These are phyloP conservation scores for Candidula unifasciata DNA, from an alignment of 2,888 invertebrate species.

Conservation along the genomic window DNA sequence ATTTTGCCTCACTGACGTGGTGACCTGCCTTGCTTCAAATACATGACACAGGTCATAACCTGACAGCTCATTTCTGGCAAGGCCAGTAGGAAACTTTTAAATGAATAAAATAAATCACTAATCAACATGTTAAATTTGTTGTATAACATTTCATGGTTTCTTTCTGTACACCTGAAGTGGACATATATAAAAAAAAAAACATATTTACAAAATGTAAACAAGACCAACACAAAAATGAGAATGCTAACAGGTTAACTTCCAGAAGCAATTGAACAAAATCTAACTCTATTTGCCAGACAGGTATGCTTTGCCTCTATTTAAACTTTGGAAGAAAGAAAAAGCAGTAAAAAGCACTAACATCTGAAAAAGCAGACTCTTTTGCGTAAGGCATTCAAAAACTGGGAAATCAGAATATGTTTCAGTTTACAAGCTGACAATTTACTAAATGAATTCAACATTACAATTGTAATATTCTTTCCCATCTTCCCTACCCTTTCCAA, in stretches of 20 bases:
- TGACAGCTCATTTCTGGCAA: too few relatives aligned
- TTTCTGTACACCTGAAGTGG: not conserved
- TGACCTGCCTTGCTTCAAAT: too few relatives aligned
- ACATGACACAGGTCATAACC: too few relatives aligned
- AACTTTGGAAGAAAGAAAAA: not conserved
- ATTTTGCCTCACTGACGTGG: too few relatives aligned
- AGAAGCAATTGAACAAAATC: not conserved
- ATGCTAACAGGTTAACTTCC: not conserved
- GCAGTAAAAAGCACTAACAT: not conserved
- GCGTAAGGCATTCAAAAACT: not conserved
- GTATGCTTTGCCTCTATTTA: not conserved
- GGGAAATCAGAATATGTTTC: too few relatives aligned
- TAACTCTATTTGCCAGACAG: not conserved
- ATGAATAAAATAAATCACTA: conserved; percentile 10
- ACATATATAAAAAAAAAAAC: not conserved
- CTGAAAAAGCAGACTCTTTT: not conserved
- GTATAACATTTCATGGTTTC: not conserved
- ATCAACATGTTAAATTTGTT: not conserved
- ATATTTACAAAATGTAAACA: too few relatives aligned
- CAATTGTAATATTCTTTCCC: too few relatives aligned
- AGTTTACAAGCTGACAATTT: too few relatives aligned
- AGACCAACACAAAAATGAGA: not conserved
- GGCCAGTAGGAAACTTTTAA: too few relatives aligned
- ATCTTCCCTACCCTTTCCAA: too few relatives aligned
- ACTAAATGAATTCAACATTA: too few relatives aligned